phyloP scores from a whole-genome alignment of 1,140 invertebrate species.

The Armadillidium nasatum region DNA sequence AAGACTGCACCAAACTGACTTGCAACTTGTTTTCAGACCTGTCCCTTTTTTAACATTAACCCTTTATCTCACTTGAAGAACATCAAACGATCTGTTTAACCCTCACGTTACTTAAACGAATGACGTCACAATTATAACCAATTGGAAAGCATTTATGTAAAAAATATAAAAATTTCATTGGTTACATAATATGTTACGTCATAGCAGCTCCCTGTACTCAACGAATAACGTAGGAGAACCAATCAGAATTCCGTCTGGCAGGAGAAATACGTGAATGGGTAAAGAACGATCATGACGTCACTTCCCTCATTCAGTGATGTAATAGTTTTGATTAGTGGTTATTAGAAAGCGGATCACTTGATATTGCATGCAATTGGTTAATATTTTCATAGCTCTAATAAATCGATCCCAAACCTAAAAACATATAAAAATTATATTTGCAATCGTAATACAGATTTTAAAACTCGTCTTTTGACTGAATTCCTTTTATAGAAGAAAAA shows the following conservation, averaged over 20 bases:
- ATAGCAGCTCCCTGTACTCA: background rate
- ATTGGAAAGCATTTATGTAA: background rate
- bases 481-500: background rate
- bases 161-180: background rate
- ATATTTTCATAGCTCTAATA: no score
- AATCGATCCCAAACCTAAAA: no score
- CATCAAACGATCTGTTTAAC: background rate
- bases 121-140: background rate
- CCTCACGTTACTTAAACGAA: constrained; percentile 7
- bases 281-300: background rate
- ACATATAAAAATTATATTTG: no score
- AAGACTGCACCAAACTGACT: background rate
- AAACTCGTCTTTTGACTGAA: background rate
- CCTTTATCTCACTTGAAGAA: constrained; percentile 4
- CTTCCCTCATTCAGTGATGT: constrained; percentile 6
- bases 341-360: background rate
- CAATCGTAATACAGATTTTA: no score
- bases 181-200: background rate
- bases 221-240: background rate
- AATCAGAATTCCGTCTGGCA: background rate
- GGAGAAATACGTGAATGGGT: background rate
- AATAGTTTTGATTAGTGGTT: background rate
- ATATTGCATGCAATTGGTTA: background rate
- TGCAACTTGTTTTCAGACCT: constrained; percentile 12
- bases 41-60: constrained; percentile 8